These are phyloP conservation scores for Lepidochitona cinerea DNA, from an alignment of 2,888 invertebrate genomes.

Conservation along the genomic window DNA sequence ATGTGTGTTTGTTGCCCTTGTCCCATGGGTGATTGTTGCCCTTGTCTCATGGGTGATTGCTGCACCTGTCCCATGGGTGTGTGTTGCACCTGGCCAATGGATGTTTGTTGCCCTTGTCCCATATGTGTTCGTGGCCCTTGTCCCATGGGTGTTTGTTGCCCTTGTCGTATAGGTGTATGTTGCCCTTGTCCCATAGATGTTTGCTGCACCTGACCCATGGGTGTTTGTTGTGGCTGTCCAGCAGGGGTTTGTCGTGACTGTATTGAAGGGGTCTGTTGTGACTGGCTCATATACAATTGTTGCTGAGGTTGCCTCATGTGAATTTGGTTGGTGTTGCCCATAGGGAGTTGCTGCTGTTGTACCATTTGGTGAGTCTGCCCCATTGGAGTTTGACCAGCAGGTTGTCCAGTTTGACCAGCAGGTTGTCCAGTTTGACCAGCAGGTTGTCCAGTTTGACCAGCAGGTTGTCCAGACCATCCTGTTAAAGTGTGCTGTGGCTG, in stretches of 20 bases:
- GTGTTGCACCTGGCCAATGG: not conserved
- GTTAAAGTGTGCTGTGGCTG: no score
- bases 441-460: constrained; percentile 13
- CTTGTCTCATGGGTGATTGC: not conserved
- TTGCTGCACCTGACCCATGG: not conserved
- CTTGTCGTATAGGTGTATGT: not conserved
- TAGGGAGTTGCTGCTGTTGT: constrained; percentile 1
- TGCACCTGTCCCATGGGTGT: not conserved
- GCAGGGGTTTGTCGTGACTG: not conserved
- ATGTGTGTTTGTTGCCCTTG: not conserved
- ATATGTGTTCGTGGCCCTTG: not conserved
- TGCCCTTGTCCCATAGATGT: not conserved
- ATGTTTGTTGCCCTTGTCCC: not conserved
- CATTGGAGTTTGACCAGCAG: not conserved
- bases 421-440: constrained; percentile 2
- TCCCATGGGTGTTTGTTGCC: not conserved
- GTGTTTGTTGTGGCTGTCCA: not conserved
- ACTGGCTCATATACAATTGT: not conserved
- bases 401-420: constrained; percentile 13
- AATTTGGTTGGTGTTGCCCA: no score
- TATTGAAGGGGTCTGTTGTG: not conserved
- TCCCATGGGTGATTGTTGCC: not conserved
- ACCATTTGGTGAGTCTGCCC: not conserved
- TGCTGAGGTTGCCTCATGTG: constrained; percentile 1
- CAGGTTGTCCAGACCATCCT: constrained; percentile 8